Evolutionary conservation across 2,888 invertebrate species (phyloP).

Genomic region (Nomada goodeniana): DNA sequence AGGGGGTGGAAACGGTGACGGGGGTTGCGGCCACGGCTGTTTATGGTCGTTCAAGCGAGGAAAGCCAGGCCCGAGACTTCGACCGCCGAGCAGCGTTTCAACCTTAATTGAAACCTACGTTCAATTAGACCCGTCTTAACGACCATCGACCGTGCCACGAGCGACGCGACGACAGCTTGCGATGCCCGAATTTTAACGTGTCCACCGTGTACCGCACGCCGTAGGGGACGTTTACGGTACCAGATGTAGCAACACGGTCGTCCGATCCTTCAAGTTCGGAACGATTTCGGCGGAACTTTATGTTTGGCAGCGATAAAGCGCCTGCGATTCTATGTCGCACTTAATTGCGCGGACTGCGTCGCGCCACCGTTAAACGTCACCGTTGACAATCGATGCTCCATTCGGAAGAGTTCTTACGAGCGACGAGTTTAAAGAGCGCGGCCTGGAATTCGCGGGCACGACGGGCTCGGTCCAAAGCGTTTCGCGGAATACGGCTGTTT

Average conservation of each 20-base stretch:
- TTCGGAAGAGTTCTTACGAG: background rate
- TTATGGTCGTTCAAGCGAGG: conserved; percentile 63
- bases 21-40: conserved; percentile 54
- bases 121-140: conserved; percentile 65
- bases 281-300: background rate
- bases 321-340: background rate
- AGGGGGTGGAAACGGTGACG: background rate
- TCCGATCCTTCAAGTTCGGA: background rate
- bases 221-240: background rate
- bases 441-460: conserved; percentile 22
- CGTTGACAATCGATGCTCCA: background rate
- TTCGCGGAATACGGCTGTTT: conserved; percentile 18
- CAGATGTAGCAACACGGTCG: too few species aligned
- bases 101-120: conserved; percentile 69
- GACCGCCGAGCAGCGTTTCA: conserved; percentile 52
- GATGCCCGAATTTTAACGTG: conserved; percentile 14
- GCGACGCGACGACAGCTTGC: conserved; percentile 6
- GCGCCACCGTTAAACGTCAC: conserved; percentile 9
- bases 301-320: background rate
- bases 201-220: background rate
- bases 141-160: conserved; percentile 20
- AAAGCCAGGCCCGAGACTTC: conserved; percentile 42
- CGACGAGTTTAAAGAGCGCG: background rate
- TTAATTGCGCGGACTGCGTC: background rate
- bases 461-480: background rate